Evolutionary conservation across 2,113 vertebrate species (phyloP).

Genomic region (Podarcis muralis): DNA sequence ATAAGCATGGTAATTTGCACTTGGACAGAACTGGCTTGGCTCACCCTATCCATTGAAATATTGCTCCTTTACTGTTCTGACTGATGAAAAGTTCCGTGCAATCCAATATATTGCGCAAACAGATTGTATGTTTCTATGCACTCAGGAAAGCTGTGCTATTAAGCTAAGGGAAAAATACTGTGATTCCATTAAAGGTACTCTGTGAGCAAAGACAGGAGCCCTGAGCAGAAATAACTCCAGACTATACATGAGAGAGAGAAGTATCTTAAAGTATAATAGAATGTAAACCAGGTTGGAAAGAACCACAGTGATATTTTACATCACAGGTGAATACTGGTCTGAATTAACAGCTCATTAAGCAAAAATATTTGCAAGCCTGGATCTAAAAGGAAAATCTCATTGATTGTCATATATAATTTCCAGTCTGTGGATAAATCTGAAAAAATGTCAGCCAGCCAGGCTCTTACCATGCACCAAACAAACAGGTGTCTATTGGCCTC

Average conservation of each 20-base stretch:
- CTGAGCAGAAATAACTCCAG: slow-evolving; percentile 53
- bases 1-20: neutral
- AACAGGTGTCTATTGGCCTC: slow-evolving; percentile 68
- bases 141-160: neutral
- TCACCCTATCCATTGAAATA: neutral
- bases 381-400: slow-evolving; percentile 60
- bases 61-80: neutral
- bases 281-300: slow-evolving; percentile 54
- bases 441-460: slow-evolving; percentile 51
- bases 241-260: neutral
- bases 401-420: slow-evolving; percentile 60
- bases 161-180: neutral
- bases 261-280: slow-evolving; percentile 34
- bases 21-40: neutral
- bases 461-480: slow-evolving; percentile 39
- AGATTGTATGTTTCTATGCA: neutral
- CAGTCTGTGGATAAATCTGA: slow-evolving; percentile 65
- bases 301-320: slow-evolving; percentile 53
- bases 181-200: slow-evolving; percentile 20
- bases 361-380: slow-evolving; percentile 59
- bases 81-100: neutral
- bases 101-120: neutral
- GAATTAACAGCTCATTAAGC: slow-evolving; percentile 72
- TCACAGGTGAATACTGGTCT: slow-evolving; percentile 59
- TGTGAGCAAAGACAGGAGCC: slow-evolving; percentile 39